Conservation (phyloP, 2,797 vertebrate species). For the Gallinago solitaria region DNA sequence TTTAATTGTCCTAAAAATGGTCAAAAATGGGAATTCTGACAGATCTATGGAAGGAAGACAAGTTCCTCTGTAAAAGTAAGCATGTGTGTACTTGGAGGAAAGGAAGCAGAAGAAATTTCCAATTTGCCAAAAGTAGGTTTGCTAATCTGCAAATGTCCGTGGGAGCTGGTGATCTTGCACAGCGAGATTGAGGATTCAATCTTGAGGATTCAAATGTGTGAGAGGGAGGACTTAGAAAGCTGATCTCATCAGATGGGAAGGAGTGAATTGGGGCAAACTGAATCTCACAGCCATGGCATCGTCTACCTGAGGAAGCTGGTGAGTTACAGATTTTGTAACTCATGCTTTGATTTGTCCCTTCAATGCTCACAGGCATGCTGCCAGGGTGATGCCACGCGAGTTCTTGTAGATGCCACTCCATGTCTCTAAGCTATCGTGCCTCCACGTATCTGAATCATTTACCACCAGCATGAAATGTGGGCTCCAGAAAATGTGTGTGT, state of each 20-base stretch:
- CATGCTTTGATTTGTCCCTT: accelerated
- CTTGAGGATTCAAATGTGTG: neutral
- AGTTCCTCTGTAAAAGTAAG: neutral
- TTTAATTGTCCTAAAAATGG: neutral
- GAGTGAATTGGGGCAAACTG: neutral
- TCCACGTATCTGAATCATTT: neutral
- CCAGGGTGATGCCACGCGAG: accelerated
- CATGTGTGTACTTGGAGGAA: accelerated
- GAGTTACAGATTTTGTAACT: neutral
- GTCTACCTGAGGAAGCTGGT: accelerated
- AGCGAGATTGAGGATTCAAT: neutral
- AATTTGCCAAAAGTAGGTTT: slow-evolving; percentile 4
- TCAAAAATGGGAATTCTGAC: neutral
- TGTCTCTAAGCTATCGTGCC: neutral
- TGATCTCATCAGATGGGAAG: neutral
- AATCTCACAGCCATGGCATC: neutral
- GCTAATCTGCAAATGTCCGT: neutral
- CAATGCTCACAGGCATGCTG: accelerated
- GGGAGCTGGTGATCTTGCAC: neutral
- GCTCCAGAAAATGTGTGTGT: accelerated
- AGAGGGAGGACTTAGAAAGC: neutral
- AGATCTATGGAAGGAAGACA: neutral
- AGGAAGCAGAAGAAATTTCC: neutral
- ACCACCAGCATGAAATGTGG: neutral
- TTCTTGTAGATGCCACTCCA: accelerated